phyloP scores from a whole-genome alignment of 92 coral and sea anemone genomes.

The Siderastrea radians region DNA sequence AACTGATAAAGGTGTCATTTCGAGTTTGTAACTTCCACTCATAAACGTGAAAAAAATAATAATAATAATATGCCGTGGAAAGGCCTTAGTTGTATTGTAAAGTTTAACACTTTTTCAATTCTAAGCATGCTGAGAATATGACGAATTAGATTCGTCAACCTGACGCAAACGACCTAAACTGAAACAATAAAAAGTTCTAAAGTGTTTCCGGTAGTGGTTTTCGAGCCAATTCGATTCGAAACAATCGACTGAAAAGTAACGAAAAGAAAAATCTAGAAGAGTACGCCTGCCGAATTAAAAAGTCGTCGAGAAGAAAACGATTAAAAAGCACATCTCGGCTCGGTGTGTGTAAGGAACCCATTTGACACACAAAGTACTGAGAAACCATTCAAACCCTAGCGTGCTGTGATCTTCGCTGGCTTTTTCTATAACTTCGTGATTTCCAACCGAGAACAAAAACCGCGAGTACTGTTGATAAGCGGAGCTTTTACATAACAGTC shows the following conservation, averaged over 20 bases:
- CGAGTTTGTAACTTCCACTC: neutral
- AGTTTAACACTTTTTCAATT: slow-evolving; percentile 4
- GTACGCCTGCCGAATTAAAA: neutral
- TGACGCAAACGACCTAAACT: neutral
- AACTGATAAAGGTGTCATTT: neutral
- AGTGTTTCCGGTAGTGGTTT: slow-evolving; percentile 1
- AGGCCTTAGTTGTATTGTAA: neutral
- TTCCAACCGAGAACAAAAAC: slow-evolving; percentile 25
- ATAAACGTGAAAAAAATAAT: no score
- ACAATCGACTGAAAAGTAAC: neutral
- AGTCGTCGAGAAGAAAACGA: neutral
- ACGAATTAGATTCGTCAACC: neutral
- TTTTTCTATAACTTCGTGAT: neutral
- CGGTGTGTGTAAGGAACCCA: neutral
- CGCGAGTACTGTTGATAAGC: neutral
- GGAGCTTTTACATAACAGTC: neutral
- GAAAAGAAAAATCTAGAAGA: neutral
- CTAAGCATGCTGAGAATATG: neutral
- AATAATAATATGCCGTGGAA: no score
- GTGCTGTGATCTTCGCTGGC: slow-evolving; percentile 14
- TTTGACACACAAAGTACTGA: neutral
- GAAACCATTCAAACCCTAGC: neutral
- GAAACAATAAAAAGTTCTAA: neutral
- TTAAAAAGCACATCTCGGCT: neutral
- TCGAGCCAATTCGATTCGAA: neutral